A percentile compares a stretch with the other conserved stretches of the same genome.
Evolutionary conservation across 2,113 vertebrate genomes (phyloP).

Genomic region (Oceanites oceanicus): DNA sequence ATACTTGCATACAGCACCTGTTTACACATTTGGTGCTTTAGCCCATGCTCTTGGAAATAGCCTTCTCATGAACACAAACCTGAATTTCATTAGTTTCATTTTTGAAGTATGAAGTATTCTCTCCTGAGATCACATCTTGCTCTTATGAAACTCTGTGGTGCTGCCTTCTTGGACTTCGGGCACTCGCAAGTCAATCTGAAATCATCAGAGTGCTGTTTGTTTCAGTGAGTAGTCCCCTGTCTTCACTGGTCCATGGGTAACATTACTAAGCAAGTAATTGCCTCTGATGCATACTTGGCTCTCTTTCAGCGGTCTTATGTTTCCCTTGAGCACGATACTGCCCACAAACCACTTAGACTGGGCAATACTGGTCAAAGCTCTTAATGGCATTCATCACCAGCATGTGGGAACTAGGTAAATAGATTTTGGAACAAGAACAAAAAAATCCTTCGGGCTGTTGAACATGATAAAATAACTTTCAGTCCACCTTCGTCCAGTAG

Average conservation of each 20-base stretch:
- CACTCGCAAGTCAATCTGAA: not conserved
- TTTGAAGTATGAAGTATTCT: not conserved
- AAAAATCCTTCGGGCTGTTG: not conserved
- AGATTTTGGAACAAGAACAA: slow-evolving; percentile 29
- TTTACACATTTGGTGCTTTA: not conserved
- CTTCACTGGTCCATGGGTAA: not conserved
- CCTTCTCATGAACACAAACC: not conserved
- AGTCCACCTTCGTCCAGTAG: not conserved
- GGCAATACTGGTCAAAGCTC: not conserved
- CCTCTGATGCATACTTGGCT: not conserved
- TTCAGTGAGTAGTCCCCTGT: not conserved
- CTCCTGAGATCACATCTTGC: not conserved
- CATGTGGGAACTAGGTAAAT: slow-evolving; percentile 11
- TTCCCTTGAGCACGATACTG: not conserved
- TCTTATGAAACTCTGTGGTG: not conserved
- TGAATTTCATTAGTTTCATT: not conserved
- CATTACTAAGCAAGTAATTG: not conserved
- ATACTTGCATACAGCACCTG: not conserved
- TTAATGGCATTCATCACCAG: not conserved
- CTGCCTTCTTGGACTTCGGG: not conserved
- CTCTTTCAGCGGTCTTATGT: not conserved
- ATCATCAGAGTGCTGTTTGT: not conserved
- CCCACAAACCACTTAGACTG: slow-evolving; percentile 21
- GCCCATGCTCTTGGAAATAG: not conserved
- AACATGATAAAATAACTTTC: not conserved